Percentiles rank a stretch among this genome's conserved stretches.
Evolutionary conservation across 2,113 vertebrate genomes (phyloP).

Genomic region (Vulpes lagopus): DNA sequence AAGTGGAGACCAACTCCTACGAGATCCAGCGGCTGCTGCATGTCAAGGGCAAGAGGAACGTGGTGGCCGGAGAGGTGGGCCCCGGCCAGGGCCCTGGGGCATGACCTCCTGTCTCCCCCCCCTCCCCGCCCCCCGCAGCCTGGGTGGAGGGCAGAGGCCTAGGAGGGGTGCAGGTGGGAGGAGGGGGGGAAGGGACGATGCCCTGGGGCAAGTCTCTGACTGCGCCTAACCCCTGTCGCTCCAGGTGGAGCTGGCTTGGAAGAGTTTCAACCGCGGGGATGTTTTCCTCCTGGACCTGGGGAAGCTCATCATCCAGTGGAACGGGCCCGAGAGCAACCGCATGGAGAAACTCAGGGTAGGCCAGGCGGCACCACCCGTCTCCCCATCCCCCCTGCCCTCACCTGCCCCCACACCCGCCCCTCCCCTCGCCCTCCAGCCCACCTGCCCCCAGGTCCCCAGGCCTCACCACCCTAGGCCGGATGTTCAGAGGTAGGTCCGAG

Average conservation of each 20-base stretch:
- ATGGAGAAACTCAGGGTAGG: slow-evolving; percentile 91
- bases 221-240: not conserved
- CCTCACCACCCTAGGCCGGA: accelerated
- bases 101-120: not conserved
- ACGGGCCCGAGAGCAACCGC: slow-evolving; percentile 91
- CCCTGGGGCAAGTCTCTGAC: not conserved
- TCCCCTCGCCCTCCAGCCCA: not conserved
- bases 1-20: slow-evolving; percentile 91
- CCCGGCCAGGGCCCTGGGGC: too few relatives aligned
- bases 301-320: slow-evolving; percentile 94
- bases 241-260: slow-evolving; percentile 94
- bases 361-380: too few relatives aligned
- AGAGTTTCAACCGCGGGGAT: slow-evolving; percentile 92
- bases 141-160: not conserved
- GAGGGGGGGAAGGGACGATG: not conserved
- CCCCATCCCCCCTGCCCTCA: not conserved
- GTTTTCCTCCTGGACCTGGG: slow-evolving; percentile 94
- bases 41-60: slow-evolving; percentile 93
- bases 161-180: not conserved
- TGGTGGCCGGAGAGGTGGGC: slow-evolving; percentile 91
- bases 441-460: not conserved
- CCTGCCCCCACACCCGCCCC: not conserved
- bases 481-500: not conserved
- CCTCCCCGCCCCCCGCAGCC: not conserved
- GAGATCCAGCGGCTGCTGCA: slow-evolving; percentile 90